A percentile compares a stretch with the other conserved stretches of the same genome.
phyloP scores from a whole-genome alignment of 92 coral and sea anemone species.

The Umimayanthus chanpuru region DNA sequence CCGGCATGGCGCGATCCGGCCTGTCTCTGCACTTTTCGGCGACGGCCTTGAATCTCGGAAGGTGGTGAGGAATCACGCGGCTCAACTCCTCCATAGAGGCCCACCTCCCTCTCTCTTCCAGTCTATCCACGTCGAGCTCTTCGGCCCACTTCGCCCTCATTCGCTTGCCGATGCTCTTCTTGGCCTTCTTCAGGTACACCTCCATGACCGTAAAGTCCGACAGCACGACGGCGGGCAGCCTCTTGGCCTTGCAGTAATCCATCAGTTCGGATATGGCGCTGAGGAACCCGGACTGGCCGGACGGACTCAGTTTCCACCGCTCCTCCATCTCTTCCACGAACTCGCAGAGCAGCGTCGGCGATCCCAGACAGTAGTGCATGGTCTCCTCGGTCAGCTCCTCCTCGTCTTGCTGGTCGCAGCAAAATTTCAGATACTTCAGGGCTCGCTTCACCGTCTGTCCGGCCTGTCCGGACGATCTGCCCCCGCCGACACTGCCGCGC shows the following conservation, averaged over 20 bases:
- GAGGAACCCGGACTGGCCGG: constrained; percentile 23
- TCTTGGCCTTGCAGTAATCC: constrained; percentile 15
- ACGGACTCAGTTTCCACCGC: constrained; percentile 20
- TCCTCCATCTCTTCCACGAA: constrained; percentile 4
- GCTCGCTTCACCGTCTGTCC: constrained; percentile 13
- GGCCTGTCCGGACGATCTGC: constrained; percentile 21
- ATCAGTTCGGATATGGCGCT: constrained; percentile 13
- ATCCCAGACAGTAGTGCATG: constrained; percentile 25
- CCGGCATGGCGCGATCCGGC: neutral
- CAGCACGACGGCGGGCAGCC: neutral
- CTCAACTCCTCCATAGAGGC: constrained; percentile 22
- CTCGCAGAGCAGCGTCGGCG: constrained; percentile 4
- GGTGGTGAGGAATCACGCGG: constrained; percentile 4
- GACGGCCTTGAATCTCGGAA: neutral
- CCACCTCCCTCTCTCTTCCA: constrained; percentile 19
- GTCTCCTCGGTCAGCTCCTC: constrained; percentile 28
- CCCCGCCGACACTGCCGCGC: constrained; percentile 25
- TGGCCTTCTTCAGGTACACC: constrained; percentile 25
- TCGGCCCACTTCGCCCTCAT: constrained; percentile 19
- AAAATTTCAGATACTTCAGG: constrained; percentile 24
- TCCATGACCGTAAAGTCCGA: constrained; percentile 37
- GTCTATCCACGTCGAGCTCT: constrained; percentile 27
- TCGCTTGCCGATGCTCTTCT: neutral
- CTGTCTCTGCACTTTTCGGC: neutral
- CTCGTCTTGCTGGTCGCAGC: constrained; percentile 10